A percentile compares a stretch with the other conserved stretches of the same genome.
phyloP scores from a whole-genome alignment of 2,797 vertebrate species.

The Chaetophractus vellerosus region DNA sequence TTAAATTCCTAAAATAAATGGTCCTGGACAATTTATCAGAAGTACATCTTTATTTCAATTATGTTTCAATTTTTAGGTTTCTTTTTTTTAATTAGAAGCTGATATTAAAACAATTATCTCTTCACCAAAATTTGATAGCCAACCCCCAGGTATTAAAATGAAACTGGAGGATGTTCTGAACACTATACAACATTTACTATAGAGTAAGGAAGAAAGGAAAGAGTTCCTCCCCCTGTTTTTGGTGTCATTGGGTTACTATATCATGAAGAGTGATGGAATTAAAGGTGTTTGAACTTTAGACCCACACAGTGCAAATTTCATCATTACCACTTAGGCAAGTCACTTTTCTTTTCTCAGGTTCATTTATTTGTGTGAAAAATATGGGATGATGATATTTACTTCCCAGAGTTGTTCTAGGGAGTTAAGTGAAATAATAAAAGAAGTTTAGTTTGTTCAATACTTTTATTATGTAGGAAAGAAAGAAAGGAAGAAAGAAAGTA shows the following conservation, averaged over 20 bases:
- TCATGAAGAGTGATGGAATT: not conserved
- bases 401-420: not conserved
- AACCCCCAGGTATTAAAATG: not conserved
- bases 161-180: not conserved
- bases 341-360: not conserved
- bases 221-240: not conserved
- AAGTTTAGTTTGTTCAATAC: too few species aligned
- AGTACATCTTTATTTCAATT: not conserved
- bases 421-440: not conserved
- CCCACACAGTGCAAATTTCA: not conserved
- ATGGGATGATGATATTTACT: not conserved
- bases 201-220: not conserved
- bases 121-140: not conserved
- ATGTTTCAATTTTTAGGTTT: not conserved
- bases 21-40: not conserved
- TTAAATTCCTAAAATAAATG: not conserved
- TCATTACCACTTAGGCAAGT: not conserved
- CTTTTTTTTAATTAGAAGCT: not conserved
- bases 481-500: not conserved
- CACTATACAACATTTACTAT: not conserved
- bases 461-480: not conserved
- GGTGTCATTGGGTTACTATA: not conserved
- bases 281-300: not conserved
- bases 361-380: constrained; percentile 11
- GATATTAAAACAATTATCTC: not conserved